Conservation (phyloP, 2,888 invertebrate genomes). For the Platypus cylindrus region DNA sequence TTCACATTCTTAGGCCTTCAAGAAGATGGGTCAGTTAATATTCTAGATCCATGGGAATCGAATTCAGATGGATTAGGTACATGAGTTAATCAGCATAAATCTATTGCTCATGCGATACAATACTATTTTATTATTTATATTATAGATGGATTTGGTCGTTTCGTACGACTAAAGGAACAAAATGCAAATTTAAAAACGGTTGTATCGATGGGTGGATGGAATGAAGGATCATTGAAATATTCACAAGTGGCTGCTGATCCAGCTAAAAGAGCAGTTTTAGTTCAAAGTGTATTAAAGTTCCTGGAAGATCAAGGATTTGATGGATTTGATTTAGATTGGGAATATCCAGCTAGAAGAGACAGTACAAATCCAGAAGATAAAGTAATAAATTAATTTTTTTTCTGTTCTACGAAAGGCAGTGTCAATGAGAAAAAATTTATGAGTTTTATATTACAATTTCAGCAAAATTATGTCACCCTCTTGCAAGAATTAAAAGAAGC, state of each 20-base stretch:
- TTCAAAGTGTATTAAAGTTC: constrained; percentile 8
- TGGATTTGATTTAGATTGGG: constrained; percentile 76
- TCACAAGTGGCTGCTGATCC: constrained; percentile 37
- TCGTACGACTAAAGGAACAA: constrained; percentile 33
- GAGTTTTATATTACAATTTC: constrained; percentile 8
- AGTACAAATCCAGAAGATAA: constrained; percentile 17
- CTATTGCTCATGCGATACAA: not conserved
- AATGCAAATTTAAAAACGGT: constrained; percentile 43
- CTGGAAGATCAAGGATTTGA: constrained; percentile 50
- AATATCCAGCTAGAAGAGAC: constrained; percentile 52
- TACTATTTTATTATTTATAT: constrained; percentile 1
- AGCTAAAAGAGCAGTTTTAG: constrained; percentile 9
- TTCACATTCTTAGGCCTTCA: constrained; percentile 24
- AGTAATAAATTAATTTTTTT: constrained; percentile 6
- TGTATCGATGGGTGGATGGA: constrained; percentile 55
- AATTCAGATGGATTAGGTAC: constrained; percentile 18
- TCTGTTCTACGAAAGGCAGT: not conserved
- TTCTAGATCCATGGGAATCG: constrained; percentile 23
- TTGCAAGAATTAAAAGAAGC: constrained; percentile 21
- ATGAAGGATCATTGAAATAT: constrained; percentile 37
- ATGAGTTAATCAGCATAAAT: constrained; percentile 5
- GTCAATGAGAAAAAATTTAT: not conserved
- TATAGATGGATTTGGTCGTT: constrained; percentile 16
- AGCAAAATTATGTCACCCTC: constrained; percentile 23
- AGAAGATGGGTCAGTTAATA: constrained; percentile 16